phyloP scores from a whole-genome alignment of 2,113 vertebrate species.

The Ploceus nigricollis region DNA sequence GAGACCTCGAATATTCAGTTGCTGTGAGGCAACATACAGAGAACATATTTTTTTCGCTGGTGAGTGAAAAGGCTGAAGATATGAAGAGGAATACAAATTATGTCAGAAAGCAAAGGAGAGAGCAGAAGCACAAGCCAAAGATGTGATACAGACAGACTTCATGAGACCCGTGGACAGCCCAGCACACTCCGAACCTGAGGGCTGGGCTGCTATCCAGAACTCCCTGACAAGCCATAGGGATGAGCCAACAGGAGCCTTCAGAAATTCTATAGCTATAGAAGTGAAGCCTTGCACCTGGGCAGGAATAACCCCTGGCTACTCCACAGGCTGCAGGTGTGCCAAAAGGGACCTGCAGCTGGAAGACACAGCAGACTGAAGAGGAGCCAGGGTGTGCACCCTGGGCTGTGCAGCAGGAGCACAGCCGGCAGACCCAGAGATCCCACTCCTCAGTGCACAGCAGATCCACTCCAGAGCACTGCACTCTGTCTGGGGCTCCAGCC shows the following conservation, averaged over 20 bases:
- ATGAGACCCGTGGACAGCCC: not conserved
- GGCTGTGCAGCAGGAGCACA: not conserved
- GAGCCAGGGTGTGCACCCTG: not conserved
- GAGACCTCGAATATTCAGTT: not conserved
- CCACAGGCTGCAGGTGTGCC: not conserved
- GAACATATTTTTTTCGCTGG: not conserved
- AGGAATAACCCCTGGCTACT: not conserved
- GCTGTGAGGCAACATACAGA: not conserved
- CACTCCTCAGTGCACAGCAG: not conserved
- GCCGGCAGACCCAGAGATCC: not conserved
- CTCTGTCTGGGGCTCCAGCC: not conserved
- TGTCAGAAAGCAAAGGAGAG: not conserved
- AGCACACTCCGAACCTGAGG: accelerated
- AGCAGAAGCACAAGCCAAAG: not conserved
- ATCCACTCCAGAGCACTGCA: not conserved
- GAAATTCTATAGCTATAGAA: not conserved
- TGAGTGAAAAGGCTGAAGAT: not conserved
- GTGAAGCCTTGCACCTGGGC: not conserved
- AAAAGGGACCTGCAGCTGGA: not conserved
- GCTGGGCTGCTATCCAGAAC: not conserved
- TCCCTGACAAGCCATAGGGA: not conserved
- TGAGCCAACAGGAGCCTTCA: not conserved
- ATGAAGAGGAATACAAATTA: not conserved
- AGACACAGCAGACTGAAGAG: not conserved
- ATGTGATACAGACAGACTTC: not conserved